Evolutionary conservation across 2,888 invertebrate species (phyloP).

Genomic region (Caenorhabditis sp.): DNA sequence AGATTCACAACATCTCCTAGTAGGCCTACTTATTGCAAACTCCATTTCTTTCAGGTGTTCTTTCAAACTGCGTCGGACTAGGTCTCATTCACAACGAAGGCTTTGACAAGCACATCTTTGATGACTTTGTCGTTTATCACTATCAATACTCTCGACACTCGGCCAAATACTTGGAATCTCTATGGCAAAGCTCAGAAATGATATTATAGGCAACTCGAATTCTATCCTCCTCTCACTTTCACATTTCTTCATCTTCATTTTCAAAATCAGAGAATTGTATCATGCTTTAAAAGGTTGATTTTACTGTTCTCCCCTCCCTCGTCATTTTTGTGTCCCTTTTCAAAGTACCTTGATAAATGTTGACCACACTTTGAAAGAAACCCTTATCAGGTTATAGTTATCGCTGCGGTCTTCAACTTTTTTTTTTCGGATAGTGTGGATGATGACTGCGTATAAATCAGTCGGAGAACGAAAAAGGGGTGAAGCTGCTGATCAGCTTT

Average conservation of each 20-base stretch:
- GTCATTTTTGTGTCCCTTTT: background rate
- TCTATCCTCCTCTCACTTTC: background rate
- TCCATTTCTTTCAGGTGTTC: slow-evolving; percentile 62
- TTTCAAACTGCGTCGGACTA: slow-evolving; percentile 77
- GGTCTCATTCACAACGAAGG: slow-evolving; percentile 77
- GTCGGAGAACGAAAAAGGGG: slow-evolving; percentile 15
- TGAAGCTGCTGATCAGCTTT: slow-evolving; percentile 27
- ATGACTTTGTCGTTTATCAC: slow-evolving; percentile 81
- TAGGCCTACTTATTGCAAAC: too few relatives aligned
- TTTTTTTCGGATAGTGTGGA: slow-evolving; percentile 15
- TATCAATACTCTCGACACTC: slow-evolving; percentile 81
- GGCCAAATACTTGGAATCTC: slow-evolving; percentile 72
- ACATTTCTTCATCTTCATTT: background rate
- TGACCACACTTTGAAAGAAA: background rate
- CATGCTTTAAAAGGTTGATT: slow-evolving; percentile 25
- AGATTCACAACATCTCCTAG: too few relatives aligned
- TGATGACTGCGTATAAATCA: slow-evolving; percentile 41
- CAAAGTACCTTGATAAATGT: background rate
- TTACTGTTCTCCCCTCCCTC: background rate
- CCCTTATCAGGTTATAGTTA: slow-evolving; percentile 20
- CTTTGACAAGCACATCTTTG: slow-evolving; percentile 78
- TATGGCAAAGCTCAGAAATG: slow-evolving; percentile 70
- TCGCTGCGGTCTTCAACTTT: slow-evolving; percentile 17
- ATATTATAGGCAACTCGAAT: slow-evolving; percentile 1
- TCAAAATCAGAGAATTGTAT: slow-evolving; percentile 29